Evolutionary conservation across 2,797 vertebrate genomes (phyloP).

Genomic region (Falco peregrinus): DNA sequence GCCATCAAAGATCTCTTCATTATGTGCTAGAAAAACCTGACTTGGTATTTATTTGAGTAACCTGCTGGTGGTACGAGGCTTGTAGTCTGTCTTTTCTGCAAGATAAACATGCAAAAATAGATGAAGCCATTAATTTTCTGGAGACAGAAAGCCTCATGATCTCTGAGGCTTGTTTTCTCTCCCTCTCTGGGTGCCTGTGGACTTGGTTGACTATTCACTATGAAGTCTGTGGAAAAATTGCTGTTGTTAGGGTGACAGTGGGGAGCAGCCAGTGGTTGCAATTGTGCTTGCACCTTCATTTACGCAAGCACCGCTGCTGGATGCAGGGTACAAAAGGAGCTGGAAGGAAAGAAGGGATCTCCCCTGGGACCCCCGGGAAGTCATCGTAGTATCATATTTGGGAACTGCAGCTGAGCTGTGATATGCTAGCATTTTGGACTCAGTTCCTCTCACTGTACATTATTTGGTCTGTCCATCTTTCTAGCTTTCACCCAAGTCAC

Average conservation of each 20-base stretch:
- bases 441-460: rapidly evolving
- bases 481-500: rapidly evolving
- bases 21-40: neutral
- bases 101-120: neutral
- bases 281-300: neutral
- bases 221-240: neutral
- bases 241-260: neutral
- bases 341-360: neutral
- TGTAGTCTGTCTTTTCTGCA: neutral
- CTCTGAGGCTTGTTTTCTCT: neutral
- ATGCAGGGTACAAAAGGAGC: neutral
- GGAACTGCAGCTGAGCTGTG: neutral
- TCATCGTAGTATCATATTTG: neutral
- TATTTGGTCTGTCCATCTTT: neutral
- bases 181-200: neutral
- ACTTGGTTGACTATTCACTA: neutral
- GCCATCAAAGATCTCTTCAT: neutral
- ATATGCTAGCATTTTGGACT: neutral
- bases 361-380: neutral
- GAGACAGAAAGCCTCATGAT: neutral
- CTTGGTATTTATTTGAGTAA: neutral
- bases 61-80: neutral
- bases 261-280: neutral
- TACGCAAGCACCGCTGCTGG: rapidly evolving
- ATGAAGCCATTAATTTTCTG: neutral